Conservation (phyloP, 1,140 invertebrate genomes). For the Oreohelix idahoensis region DNA sequence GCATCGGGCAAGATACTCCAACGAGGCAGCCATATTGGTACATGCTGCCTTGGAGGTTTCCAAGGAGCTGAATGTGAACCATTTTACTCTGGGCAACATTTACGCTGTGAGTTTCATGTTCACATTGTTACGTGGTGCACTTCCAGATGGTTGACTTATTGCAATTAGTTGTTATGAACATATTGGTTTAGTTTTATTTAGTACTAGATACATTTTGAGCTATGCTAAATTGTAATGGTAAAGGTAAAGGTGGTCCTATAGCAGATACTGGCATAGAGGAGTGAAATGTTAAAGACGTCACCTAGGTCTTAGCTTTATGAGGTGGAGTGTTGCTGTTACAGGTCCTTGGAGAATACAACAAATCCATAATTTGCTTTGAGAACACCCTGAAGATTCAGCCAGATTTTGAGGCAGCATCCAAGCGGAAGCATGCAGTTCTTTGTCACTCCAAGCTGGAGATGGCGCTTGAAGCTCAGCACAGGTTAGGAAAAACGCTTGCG, state of each 20-base stretch:
- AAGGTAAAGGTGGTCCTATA: too few species aligned
- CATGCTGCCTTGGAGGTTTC: constrained; percentile 86
- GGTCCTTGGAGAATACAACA: constrained; percentile 75
- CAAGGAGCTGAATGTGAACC: constrained; percentile 80
- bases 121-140: too few species aligned
- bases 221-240: too few species aligned
- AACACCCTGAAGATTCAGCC: constrained; percentile 81
- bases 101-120: constrained; percentile 77
- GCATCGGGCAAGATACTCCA: constrained; percentile 81
- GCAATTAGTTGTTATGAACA: too few species aligned
- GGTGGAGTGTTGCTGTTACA: constrained; percentile 45
- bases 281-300: too few species aligned
- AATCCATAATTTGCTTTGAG: constrained; percentile 79
- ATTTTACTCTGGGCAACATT: constrained; percentile 85
- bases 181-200: too few species aligned
- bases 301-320: too few species aligned
- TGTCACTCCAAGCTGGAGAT: constrained; percentile 82
- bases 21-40: constrained; percentile 85
- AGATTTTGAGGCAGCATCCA: constrained; percentile 76
- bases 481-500: too few species aligned
- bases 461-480: constrained; percentile 79
- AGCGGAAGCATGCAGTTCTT: constrained; percentile 79
- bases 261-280: too few species aligned
- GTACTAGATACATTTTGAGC: too few species aligned
- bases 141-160: too few species aligned